Evolutionary conservation across 2,888 invertebrate genomes (phyloP).

Genomic region (Idaea aversata): DNA sequence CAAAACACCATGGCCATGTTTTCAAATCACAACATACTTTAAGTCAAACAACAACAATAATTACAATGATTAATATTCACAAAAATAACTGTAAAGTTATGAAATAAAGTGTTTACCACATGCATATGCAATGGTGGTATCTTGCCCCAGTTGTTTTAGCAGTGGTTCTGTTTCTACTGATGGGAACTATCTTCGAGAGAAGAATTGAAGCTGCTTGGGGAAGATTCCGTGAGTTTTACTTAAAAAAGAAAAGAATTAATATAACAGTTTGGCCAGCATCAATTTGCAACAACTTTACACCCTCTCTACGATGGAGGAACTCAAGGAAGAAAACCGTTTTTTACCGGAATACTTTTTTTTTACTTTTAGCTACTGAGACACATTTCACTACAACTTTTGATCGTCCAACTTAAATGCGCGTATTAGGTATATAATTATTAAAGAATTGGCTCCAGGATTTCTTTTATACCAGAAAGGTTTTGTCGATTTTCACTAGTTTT

Average conservation of each 20-base stretch:
- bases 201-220: slow-evolving; percentile 48
- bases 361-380: too few relatives aligned
- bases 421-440: too few relatives aligned
- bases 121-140: slow-evolving; percentile 55
- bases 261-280: too few relatives aligned
- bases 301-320: too few relatives aligned
- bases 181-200: slow-evolving; percentile 60
- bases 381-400: too few relatives aligned
- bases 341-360: too few relatives aligned
- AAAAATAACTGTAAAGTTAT: slow-evolving; percentile 6
- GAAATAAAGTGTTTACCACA: slow-evolving; percentile 7
- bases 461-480: too few relatives aligned
- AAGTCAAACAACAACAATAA: slow-evolving; percentile 7
- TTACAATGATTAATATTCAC: neutral
- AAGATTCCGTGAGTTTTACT: slow-evolving; percentile 47
- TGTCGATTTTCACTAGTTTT: too few relatives aligned
- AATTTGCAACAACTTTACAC: too few relatives aligned
- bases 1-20: neutral
- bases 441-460: too few relatives aligned
- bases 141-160: slow-evolving; percentile 55
- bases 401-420: too few relatives aligned
- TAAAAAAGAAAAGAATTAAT: slow-evolving; percentile 8
- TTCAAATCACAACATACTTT: neutral
- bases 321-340: too few relatives aligned
- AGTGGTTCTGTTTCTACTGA: slow-evolving; percentile 57